Conservation (phyloP, 2,797 vertebrate species). For the Schizopygopsis malacanthus region DNA sequence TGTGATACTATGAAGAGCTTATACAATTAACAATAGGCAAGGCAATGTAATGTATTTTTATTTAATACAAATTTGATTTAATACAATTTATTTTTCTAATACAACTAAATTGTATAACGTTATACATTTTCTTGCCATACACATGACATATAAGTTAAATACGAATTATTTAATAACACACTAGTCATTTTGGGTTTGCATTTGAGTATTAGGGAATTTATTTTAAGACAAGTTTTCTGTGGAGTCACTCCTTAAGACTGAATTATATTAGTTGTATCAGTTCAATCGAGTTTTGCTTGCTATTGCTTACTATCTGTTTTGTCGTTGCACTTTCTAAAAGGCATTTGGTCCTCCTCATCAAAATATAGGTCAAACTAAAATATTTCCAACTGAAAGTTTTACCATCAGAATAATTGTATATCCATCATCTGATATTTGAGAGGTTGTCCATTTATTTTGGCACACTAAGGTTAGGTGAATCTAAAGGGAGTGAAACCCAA, state of each 20-base stretch:
- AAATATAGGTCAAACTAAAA: conserved; percentile 6
- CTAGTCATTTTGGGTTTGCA: neutral
- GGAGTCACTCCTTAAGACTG: neutral
- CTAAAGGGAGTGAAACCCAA: conserved; percentile 56
- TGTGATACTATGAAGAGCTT: neutral
- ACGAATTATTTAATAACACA: neutral
- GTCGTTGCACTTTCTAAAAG: neutral
- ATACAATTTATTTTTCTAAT: neutral
- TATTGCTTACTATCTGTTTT: neutral
- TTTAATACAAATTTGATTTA: neutral
- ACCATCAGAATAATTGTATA: neutral
- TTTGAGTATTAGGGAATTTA: neutral
- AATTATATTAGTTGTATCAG: neutral
- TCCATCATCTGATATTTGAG: conserved; percentile 7
- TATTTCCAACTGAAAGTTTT: neutral
- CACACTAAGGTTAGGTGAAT: conserved; percentile 18
- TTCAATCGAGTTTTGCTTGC: neutral
- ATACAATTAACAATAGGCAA: neutral
- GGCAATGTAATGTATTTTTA: neutral
- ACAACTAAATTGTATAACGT: neutral
- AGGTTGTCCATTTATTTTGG: conserved; percentile 38
- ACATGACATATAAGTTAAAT: neutral
- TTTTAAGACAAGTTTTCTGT: neutral
- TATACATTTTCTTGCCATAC: neutral
- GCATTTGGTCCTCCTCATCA: neutral